phyloP scores from a whole-genome alignment of 2,113 vertebrate genomes.

The Aplodontia rufa region DNA sequence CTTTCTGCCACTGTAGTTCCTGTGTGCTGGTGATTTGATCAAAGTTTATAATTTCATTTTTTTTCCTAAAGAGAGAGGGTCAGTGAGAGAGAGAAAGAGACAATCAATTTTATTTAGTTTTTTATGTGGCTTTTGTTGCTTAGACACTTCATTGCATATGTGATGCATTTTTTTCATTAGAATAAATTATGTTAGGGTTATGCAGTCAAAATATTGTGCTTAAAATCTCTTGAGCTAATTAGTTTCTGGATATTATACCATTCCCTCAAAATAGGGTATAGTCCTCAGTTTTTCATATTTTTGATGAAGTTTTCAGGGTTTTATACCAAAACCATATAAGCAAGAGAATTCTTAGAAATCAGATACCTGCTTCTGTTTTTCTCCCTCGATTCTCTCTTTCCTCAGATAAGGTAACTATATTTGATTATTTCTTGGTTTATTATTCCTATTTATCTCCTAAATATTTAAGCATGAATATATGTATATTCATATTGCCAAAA shows the following conservation, averaged over 20 bases:
- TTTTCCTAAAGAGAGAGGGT: too few species aligned
- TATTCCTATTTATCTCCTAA: not conserved
- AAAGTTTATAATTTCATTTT: not conserved
- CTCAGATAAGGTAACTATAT: not conserved
- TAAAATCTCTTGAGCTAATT: not conserved
- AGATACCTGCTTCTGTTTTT: not conserved
- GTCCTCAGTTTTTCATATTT: not conserved
- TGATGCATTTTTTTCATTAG: not conserved
- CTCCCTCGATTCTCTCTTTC: not conserved
- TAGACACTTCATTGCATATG: too few species aligned
- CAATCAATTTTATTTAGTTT: too few species aligned
- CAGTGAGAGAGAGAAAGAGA: too few species aligned
- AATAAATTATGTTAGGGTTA: not conserved
- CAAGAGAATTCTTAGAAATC: not conserved
- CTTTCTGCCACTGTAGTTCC: not conserved
- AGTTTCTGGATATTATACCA: not conserved
- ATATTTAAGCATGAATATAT: not conserved
- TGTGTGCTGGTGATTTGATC: not conserved
- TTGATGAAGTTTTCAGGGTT: not conserved
- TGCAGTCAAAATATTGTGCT: not conserved
- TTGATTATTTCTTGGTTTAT: not conserved
- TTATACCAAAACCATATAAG: not conserved
- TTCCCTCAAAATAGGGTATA: not conserved
- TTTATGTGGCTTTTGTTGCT: too few species aligned
- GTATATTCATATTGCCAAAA: not conserved